A percentile compares a stretch with the other conserved stretches of the same genome.
Evolutionary conservation across 1,140 invertebrate genomes (phyloP).

Genomic region (Aphaenogaster rudis): DNA sequence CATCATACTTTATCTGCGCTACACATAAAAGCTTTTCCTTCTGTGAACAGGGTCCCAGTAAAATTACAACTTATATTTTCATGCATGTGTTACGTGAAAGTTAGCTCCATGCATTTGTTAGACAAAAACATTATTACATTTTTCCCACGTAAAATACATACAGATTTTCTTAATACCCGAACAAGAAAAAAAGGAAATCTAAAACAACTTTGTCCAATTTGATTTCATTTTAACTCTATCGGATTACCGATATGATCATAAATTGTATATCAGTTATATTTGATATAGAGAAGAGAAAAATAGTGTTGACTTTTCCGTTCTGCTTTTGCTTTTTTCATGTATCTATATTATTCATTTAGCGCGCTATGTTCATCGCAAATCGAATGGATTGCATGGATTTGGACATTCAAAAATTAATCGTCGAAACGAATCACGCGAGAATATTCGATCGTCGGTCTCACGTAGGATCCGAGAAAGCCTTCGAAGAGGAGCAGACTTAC

Average conservation of each 20-base stretch:
- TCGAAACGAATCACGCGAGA: background rate
- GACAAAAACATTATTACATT: background rate
- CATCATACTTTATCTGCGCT: conserved; percentile 44
- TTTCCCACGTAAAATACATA: background rate
- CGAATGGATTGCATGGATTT: background rate
- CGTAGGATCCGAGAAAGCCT: background rate
- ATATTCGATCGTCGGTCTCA: background rate
- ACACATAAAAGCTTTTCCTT: conserved; percentile 48
- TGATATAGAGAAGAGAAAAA: background rate
- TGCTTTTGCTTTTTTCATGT: background rate
- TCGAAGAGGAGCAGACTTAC: conserved; percentile 64
- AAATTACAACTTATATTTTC: conserved; percentile 41
- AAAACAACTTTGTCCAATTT: background rate
- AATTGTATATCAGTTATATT: background rate
- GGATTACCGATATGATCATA: background rate
- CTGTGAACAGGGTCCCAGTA: background rate
- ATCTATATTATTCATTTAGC: background rate
- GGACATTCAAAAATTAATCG: background rate
- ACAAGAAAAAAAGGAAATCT: background rate
- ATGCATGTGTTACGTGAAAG: conserved; percentile 23
- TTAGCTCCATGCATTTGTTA: background rate
- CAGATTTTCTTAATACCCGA: background rate
- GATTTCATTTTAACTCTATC: background rate
- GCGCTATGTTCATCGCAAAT: background rate
- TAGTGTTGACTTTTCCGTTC: background rate